Conservation (phyloP, 37 sponge, comb jelly and placozoan species). For the Spongilla lacustris region DNA sequence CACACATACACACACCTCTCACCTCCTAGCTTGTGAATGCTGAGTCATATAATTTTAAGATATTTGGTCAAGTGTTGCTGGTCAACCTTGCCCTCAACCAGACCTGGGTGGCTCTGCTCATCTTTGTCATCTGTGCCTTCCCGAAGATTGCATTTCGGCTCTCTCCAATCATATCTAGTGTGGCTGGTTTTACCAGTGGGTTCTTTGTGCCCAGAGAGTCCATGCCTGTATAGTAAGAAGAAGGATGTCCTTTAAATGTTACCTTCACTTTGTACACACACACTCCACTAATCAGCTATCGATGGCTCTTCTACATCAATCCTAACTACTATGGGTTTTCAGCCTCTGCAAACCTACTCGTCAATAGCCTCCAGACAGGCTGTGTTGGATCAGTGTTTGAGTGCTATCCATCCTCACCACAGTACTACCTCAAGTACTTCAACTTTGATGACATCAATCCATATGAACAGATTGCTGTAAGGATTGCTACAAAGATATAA, state of each 20-base stretch:
- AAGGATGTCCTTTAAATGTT: not conserved
- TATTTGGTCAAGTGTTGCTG: slow-evolving; percentile 56
- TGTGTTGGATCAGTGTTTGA: slow-evolving; percentile 46
- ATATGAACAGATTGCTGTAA: slow-evolving; percentile 46
- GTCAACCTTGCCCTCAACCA: slow-evolving; percentile 84
- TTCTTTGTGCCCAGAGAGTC: slow-evolving; percentile 78
- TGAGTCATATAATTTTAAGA: slow-evolving; percentile 19
- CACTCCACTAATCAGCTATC: slow-evolving; percentile 28
- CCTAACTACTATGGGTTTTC: slow-evolving; percentile 83
- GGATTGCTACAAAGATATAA: not conserved
- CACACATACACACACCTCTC: no score
- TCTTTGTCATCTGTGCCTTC: slow-evolving; percentile 63
- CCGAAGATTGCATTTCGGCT: slow-evolving; percentile 61
- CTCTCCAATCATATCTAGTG: slow-evolving; percentile 74
- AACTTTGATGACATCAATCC: slow-evolving; percentile 58
- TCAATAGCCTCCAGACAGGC: slow-evolving; percentile 19
- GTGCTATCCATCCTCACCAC: slow-evolving; percentile 40
- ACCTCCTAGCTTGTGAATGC: slow-evolving; percentile 49
- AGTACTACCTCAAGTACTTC: slow-evolving; percentile 53
- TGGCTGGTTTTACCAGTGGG: slow-evolving; percentile 90
- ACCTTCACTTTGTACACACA: not conserved
- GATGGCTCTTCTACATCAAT: slow-evolving; percentile 76
- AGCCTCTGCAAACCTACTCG: slow-evolving; percentile 22
- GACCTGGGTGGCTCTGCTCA: slow-evolving; percentile 83
- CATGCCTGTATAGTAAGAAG: slow-evolving; percentile 60